Evolutionary conservation across 2,888 invertebrate species (phyloP).

Genomic region (Melanchra persicariae): DNA sequence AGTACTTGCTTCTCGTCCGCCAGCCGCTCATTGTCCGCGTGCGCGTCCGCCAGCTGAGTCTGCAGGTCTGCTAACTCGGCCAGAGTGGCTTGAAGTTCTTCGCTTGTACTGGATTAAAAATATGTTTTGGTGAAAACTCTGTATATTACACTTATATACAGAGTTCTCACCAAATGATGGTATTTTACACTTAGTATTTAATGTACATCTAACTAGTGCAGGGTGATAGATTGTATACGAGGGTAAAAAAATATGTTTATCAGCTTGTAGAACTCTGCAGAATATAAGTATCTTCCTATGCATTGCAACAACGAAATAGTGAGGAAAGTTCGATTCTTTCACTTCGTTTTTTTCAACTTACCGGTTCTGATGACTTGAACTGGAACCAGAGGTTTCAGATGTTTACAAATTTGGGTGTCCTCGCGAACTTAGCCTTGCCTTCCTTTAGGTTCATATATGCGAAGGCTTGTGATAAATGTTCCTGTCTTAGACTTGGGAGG

Average conservation of each 20-base stretch:
- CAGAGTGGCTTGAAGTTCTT: slow-evolving; percentile 97
- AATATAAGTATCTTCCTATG: too few relatives aligned
- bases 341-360: background rate
- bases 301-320: too few relatives aligned
- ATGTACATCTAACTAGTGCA: background rate
- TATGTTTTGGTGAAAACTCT: background rate
- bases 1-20: slow-evolving; percentile 97
- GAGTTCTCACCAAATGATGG: too few relatives aligned
- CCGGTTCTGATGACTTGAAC: background rate
- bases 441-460: background rate
- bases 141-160: background rate
- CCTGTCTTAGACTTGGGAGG: background rate
- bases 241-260: too few relatives aligned
- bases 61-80: slow-evolving; percentile 98
- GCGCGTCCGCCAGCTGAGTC: slow-evolving; percentile 95
- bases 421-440: too few relatives aligned
- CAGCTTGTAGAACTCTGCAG: too few relatives aligned
- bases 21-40: slow-evolving; percentile 96
- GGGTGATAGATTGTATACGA: too few relatives aligned
- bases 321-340: too few relatives aligned
- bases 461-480: background rate
- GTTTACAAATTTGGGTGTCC: too few relatives aligned
- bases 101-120: slow-evolving; percentile 94
- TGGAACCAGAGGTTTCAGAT: too few relatives aligned
- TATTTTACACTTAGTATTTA: too few relatives aligned